Conservation (phyloP, 2,888 invertebrate genomes). For the Crematogaster levior region DNA sequence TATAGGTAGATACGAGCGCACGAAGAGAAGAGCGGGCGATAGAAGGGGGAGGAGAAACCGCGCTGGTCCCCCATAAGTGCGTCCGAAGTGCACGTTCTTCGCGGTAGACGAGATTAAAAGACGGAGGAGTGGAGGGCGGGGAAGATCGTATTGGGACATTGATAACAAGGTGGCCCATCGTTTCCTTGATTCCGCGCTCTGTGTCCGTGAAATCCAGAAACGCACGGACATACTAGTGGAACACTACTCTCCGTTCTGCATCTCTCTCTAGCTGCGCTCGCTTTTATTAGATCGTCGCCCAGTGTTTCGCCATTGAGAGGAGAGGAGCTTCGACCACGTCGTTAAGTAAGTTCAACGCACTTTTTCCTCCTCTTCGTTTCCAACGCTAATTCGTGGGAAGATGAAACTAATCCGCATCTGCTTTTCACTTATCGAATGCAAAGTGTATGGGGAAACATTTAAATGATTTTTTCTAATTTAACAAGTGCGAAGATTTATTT, state of each 20-base stretch:
- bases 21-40: background rate
- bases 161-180: background rate
- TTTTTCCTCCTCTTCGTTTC: background rate
- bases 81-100: background rate
- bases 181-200: background rate
- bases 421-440: background rate
- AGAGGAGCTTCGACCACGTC: conserved; percentile 4
- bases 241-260: background rate
- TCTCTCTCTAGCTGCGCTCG: background rate
- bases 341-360: conserved; percentile 12
- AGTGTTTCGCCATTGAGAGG: background rate
- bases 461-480: background rate
- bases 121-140: background rate
- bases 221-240: background rate
- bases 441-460: background rate
- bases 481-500: background rate
- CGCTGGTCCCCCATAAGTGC: background rate
- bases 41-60: background rate
- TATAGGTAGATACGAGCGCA: background rate
- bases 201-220: background rate
- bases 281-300: conserved; percentile 8
- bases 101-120: background rate
- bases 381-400: background rate
- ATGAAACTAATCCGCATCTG: background rate
- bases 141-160: background rate